phyloP scores from a whole-genome alignment of 2,113 vertebrate genomes.

The Scartelaos histophorus region DNA sequence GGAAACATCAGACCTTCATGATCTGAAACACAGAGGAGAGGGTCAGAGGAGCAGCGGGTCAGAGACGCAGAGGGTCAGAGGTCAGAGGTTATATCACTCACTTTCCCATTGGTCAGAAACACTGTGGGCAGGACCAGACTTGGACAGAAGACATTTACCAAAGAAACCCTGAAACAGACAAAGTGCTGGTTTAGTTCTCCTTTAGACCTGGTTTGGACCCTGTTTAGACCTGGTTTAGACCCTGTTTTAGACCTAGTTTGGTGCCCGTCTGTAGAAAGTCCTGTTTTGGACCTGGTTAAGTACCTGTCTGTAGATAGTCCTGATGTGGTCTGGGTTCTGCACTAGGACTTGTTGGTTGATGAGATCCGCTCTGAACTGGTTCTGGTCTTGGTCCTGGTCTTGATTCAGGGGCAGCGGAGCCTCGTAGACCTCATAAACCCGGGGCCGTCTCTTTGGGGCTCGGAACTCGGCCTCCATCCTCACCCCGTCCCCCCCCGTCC shows the following conservation, averaged over 20 bases:
- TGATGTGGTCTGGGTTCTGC: neutral
- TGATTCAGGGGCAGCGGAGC: neutral
- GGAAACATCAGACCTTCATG: slow-evolving; percentile 74
- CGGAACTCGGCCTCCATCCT: slow-evolving; percentile 5
- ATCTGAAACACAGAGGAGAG: slow-evolving; percentile 69
- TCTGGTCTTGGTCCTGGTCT: neutral
- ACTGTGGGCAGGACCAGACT: slow-evolving; percentile 83
- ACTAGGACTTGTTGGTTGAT: slow-evolving; percentile 3
- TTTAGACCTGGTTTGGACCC: neutral
- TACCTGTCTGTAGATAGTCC: neutral
- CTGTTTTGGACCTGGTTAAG: neutral
- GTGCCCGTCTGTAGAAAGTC: neutral
- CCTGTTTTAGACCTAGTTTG: neutral
- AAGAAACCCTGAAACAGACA: slow-evolving; percentile 86
- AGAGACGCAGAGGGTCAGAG: neutral
- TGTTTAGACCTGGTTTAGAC: neutral
- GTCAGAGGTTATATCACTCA: slow-evolving; percentile 53
- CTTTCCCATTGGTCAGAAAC: slow-evolving; percentile 85
- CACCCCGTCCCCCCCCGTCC: no score
- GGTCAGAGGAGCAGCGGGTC: neutral
- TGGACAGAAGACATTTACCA: slow-evolving; percentile 92
- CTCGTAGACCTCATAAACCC: neutral
- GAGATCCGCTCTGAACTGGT: neutral
- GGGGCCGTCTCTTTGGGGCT: neutral
- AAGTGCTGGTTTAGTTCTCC: neutral